These are phyloP conservation scores for Pristiophorus japonicus DNA, from an alignment of 2,113 vertebrate species.

Conservation along the genomic window DNA sequence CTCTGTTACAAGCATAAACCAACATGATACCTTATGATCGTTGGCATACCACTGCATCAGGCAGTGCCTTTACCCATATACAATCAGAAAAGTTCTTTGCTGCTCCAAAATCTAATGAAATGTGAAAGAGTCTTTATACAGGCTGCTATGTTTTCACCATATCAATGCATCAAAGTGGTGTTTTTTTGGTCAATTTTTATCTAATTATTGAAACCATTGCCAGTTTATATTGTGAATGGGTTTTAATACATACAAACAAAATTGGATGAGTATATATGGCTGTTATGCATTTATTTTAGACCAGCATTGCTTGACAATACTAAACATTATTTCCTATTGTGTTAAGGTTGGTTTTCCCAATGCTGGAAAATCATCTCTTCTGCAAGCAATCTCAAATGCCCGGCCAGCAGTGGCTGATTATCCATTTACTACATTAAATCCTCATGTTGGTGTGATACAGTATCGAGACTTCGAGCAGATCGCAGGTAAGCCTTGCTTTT, in stretches of 20 bases:
- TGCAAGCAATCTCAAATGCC: conserved; percentile 82
- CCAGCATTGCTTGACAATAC: neutral
- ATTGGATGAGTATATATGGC: no score
- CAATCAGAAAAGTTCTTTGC: neutral
- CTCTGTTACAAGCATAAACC: neutral
- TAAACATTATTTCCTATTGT: neutral
- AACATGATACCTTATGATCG: neutral
- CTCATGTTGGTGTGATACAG: conserved; percentile 77
- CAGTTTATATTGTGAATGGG: neutral
- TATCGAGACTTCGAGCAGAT: conserved; percentile 83
- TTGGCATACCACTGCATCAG: neutral
- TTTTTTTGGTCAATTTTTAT: neutral
- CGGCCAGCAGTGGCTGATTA: conserved; percentile 84
- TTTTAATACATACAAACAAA: neutral
- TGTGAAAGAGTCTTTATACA: neutral
- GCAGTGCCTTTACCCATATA: neutral
- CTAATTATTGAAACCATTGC: neutral
- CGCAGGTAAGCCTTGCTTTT: conserved; percentile 63
- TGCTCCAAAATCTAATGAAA: neutral
- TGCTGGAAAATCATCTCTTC: conserved; percentile 84
- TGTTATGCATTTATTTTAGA: neutral
- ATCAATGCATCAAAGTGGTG: neutral
- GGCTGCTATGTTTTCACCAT: neutral
- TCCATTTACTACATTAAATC: conserved; percentile 89
- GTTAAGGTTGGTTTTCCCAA: conserved; percentile 91